These are phyloP conservation scores for Lepidocyrtoides sp. DNA, from an alignment of 2,888 invertebrate genomes.

Conservation along the genomic window DNA sequence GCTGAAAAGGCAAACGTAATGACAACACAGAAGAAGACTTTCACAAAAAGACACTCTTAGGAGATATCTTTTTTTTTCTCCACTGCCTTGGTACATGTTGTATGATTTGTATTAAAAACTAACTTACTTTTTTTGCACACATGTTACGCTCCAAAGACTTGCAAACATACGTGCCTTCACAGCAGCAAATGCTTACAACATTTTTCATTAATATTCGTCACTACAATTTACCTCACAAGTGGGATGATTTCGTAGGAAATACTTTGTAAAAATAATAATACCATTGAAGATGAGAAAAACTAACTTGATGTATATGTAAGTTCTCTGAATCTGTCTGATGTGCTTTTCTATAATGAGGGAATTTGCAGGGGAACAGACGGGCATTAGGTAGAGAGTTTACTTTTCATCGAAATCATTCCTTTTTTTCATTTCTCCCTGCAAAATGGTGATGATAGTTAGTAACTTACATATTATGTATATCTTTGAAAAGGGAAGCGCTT, in stretches of 20 bases:
- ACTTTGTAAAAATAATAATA: background rate
- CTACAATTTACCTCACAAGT: too few species aligned
- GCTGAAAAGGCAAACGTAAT: background rate
- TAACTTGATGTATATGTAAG: background rate
- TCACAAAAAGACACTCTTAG: too few species aligned
- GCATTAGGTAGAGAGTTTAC: background rate
- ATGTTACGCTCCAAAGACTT: too few species aligned
- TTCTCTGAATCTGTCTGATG: background rate
- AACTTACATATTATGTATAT: too few species aligned
- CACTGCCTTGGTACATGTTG: background rate
- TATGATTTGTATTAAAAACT: background rate
- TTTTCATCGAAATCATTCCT: conserved; percentile 30
- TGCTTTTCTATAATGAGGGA: conserved; percentile 21
- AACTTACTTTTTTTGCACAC: background rate
- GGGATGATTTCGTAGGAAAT: too few species aligned
- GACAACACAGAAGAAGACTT: background rate
- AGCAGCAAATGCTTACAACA: too few species aligned
- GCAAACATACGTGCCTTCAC: too few species aligned
- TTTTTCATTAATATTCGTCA: too few species aligned
- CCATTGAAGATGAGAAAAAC: background rate
- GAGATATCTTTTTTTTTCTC: too few species aligned
- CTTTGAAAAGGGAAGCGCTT: background rate
- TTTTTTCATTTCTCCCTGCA: background rate
- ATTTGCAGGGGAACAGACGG: background rate
- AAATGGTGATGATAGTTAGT: background rate